phyloP scores from a whole-genome alignment of 92 coral and sea anemone species.

The Palythoa grandis region DNA sequence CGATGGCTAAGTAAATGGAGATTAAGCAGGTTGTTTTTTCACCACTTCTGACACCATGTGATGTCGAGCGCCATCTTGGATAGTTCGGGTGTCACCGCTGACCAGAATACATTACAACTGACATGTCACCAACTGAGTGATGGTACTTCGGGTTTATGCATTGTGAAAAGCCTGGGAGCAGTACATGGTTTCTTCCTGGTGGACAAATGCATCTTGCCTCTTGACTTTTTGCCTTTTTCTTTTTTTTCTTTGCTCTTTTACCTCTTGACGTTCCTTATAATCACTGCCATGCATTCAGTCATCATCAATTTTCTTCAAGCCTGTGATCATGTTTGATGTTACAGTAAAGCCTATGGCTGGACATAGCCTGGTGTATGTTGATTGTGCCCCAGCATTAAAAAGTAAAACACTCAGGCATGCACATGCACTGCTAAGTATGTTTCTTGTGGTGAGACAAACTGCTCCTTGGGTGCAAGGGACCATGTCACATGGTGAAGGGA shows the following conservation, averaged over 20 bases:
- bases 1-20: too few relatives aligned
- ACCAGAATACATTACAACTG: too few relatives aligned
- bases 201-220: conserved; percentile 68
- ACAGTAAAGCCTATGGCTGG: conserved; percentile 50
- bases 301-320: conserved; percentile 45
- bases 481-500: conserved; percentile 64
- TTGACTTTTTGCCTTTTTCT: conserved; percentile 53
- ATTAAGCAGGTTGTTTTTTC: too few relatives aligned
- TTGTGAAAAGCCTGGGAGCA: conserved; percentile 60
- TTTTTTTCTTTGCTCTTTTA: conserved; percentile 30
- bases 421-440: conserved; percentile 38
- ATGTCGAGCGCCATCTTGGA: too few relatives aligned
- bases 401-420: conserved; percentile 37
- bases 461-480: conserved; percentile 67
- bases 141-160: background rate
- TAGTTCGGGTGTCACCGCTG: too few relatives aligned
- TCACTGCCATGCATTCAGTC: conserved; percentile 35
- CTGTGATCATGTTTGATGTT: conserved; percentile 35
- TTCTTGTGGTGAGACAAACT: conserved; percentile 52
- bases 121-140: background rate
- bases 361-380: conserved; percentile 41
- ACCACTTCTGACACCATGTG: too few relatives aligned
- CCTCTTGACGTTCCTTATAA: conserved; percentile 30
- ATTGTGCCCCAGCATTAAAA: conserved; percentile 41
- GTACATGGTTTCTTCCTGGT: conserved; percentile 54